Base-by-base conservation (phyloP, 2,113 vertebrate species). In the Picathartes gymnocephalus region DNA sequence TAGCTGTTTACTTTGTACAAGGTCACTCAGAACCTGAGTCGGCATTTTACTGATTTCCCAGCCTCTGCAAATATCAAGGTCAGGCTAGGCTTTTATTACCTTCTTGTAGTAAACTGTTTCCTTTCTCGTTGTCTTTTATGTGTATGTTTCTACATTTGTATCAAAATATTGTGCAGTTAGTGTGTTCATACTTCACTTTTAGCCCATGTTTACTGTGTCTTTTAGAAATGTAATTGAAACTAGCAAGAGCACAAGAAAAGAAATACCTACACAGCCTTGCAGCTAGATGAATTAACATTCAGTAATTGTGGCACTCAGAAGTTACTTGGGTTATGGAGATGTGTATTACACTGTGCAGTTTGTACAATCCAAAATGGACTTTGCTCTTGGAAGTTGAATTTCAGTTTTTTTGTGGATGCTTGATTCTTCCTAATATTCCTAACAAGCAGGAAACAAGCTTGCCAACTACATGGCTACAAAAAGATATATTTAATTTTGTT, bases 1-100 rank as follows among this genome's bases (percentile, higher is more conserved):
- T 76, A 19, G 78, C 66, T 96, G 94, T 95, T 95, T 96, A 93
- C 94, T 95, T 95, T 93, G 90, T 70, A 56, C 91, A 95, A 97
- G 96, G 96, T 96, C 95, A 92, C 70, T 95, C 4, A 86, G 71
- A 94, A 90, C 90, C 94, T 95, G 94, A 97, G 92, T 96, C 0
- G 47, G 90, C 95, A 70, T 87, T 96, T 97, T 95, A 54, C 79
- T 96, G 39, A 91, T 95, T 96, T 96, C 90, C 78, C 93, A 95
- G 81, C 90, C 91, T 93, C 92, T 94, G 93, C 90, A 88, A 66
- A 82, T 95, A 88, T 86, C 93, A 94, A 94, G 96, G 90, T 93
- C 94, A 73, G 78, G 35, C 47, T 95, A 85, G 24, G 42, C 48
- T 95, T 92, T 72, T 79, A 66, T 90, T 93, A 85, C 66, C 51